Conservation (phyloP, 1,140 invertebrate species). For the Bombus consobrinus region DNA sequence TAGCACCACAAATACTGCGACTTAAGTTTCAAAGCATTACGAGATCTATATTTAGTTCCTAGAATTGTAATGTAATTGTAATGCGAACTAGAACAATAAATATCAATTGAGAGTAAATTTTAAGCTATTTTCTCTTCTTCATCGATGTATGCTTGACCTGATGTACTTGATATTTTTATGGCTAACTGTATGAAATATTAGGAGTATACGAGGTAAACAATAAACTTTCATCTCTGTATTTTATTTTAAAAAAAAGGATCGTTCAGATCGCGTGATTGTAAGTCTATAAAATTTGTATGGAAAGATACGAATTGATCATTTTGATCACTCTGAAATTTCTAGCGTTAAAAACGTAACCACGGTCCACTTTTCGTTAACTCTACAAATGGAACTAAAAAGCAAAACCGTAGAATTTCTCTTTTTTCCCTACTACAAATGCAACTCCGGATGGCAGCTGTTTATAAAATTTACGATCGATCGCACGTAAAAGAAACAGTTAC, state of each 20-base stretch:
- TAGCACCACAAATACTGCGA: neutral
- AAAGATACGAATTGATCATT: neutral
- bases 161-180: neutral
- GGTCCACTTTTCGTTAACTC: neutral
- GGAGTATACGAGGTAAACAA: neutral
- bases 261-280: neutral
- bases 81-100: too few relatives aligned
- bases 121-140: too few relatives aligned
- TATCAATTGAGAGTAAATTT: too few relatives aligned
- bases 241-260: neutral
- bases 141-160: neutral
- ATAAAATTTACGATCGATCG: slow-evolving; percentile 37
- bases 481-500: slow-evolving; percentile 25
- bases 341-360: neutral
- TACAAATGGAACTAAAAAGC: neutral
- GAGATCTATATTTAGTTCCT: too few relatives aligned
- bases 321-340: neutral
- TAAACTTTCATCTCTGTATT: neutral
- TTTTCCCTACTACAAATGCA: neutral
- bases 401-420: neutral
- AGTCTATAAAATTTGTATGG: neutral
- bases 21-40: too few relatives aligned
- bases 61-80: too few relatives aligned
- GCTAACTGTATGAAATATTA: neutral
- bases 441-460: neutral